A percentile compares a stretch with the other conserved stretches of the same genome.
Evolutionary conservation across 2,888 invertebrate species (phyloP).

Genomic region (Notodonta ziczac): DNA sequence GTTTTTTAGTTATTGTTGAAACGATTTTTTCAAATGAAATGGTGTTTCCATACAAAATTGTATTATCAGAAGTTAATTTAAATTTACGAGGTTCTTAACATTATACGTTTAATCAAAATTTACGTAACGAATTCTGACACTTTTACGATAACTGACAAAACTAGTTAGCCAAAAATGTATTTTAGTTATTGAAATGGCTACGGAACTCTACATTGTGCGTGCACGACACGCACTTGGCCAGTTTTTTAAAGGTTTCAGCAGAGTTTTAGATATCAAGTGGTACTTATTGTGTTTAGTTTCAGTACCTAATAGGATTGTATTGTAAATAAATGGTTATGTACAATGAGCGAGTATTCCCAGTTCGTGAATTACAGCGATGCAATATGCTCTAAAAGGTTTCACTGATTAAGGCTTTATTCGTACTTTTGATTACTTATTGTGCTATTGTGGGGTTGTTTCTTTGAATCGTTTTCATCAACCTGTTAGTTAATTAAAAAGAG

Average conservation of each 20-base stretch:
- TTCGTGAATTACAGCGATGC: conserved; percentile 29
- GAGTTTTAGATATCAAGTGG: not conserved
- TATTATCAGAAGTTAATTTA: no score
- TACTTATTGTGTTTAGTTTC: conserved; percentile 21
- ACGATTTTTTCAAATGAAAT: no score
- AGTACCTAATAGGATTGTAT: conserved; percentile 33
- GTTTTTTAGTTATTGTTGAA: no score
- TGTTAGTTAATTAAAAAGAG: conserved; percentile 11
- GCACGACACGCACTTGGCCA: no score
- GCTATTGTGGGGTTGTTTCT: not conserved
- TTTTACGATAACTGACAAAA: no score
- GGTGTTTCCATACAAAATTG: no score
- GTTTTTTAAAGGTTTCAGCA: not conserved
- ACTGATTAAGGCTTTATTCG: not conserved
- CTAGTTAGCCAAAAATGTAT: no score
- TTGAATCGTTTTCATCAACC: not conserved
- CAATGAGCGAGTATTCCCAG: conserved; percentile 17
- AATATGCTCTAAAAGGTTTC: conserved; percentile 37
- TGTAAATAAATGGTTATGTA: conserved; percentile 29
- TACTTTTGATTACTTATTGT: not conserved
- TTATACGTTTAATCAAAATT: no score
- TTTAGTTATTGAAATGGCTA: no score
- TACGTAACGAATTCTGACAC: no score
- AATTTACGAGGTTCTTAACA: no score
- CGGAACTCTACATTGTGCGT: no score